These are phyloP conservation scores for Drosophila robusta DNA, from an alignment of 2,888 invertebrate genomes.

Conservation along the genomic window DNA sequence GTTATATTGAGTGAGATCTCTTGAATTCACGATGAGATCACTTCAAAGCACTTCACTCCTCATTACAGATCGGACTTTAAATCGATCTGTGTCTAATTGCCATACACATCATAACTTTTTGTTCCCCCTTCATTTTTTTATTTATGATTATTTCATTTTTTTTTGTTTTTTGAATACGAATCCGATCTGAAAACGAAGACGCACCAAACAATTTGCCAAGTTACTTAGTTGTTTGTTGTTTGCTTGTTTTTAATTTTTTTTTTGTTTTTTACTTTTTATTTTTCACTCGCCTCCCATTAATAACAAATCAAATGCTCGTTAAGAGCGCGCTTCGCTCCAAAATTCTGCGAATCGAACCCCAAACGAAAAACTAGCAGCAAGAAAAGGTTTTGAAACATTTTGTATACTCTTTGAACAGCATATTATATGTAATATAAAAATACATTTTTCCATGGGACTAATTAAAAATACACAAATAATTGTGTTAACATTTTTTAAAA, in stretches of 20 bases:
- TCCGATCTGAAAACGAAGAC: slow-evolving; percentile 1
- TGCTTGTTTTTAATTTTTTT: neutral
- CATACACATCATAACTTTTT: slow-evolving; percentile 12
- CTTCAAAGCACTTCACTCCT: slow-evolving; percentile 19
- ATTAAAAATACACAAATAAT: no score
- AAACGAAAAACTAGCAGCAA: slow-evolving; percentile 14
- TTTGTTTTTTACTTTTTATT: slow-evolving; percentile 22
- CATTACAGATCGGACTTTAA: slow-evolving; percentile 27
- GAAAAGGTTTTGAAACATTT: slow-evolving; percentile 22
- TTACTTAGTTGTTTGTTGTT: slow-evolving; percentile 32
- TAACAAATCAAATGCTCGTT: slow-evolving; percentile 71
- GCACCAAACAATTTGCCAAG: slow-evolving; percentile 21
- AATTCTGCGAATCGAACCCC: slow-evolving; percentile 56
- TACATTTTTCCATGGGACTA: neutral
- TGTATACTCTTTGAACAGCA: slow-evolving; percentile 23
- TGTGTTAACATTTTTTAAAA: no score
- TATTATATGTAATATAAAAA: neutral
- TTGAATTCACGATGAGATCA: slow-evolving; percentile 44
- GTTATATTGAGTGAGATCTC: slow-evolving; percentile 1
- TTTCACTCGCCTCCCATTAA: slow-evolving; percentile 50
- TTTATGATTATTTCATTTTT: neutral
- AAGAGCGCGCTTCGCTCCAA: slow-evolving; percentile 42
- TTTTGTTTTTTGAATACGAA: neutral
- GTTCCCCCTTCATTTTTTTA: neutral
- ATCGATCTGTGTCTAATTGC: slow-evolving; percentile 52